Percentiles rank a stretch among this genome's conserved stretches.
phyloP scores from a whole-genome alignment of 2,888 invertebrate species.

The Lycophotia porphyrea region DNA sequence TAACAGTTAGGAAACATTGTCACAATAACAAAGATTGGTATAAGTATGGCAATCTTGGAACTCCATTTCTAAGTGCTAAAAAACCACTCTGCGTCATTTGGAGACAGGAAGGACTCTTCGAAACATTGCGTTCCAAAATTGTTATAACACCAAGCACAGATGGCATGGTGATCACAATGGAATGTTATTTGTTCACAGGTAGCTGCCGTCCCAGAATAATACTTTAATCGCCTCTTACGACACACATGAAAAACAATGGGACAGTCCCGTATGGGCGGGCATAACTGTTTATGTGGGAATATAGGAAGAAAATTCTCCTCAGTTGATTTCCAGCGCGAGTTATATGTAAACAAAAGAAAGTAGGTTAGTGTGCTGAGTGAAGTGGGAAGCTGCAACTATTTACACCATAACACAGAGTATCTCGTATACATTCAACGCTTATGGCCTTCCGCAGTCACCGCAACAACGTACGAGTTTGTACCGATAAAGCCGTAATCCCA shows the following conservation, averaged over 20 bases:
- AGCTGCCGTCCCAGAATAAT: constrained; percentile 38
- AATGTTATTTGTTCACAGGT: constrained; percentile 55
- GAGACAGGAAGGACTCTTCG: constrained; percentile 5
- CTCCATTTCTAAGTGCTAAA: neutral
- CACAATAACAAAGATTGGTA: neutral
- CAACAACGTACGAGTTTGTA: constrained; percentile 9
- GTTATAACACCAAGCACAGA: constrained; percentile 22
- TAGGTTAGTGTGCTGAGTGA: constrained; percentile 40
- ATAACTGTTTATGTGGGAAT: constrained; percentile 47
- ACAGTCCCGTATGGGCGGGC: constrained; percentile 12
- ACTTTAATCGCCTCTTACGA: constrained; percentile 49
- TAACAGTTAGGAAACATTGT: neutral
- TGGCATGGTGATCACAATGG: constrained; percentile 32
- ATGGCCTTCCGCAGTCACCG: constrained; percentile 22
- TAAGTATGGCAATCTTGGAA: neutral
- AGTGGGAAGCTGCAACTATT: constrained; percentile 22
- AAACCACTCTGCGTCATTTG: constrained; percentile 9
- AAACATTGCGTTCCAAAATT: constrained; percentile 28
- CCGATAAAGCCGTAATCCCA: constrained; percentile 15
- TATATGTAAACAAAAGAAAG: constrained; percentile 41
- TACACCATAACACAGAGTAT: constrained; percentile 13
- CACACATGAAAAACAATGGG: constrained; percentile 54
- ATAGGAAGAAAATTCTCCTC: constrained; percentile 37
- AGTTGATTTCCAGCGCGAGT: constrained; percentile 21
- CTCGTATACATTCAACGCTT: constrained; percentile 20